Evolutionary conservation across 2,113 vertebrate species (phyloP), one percentile per base, ranked within the genome.

Genomic region (Salminus brasiliensis): DNA sequence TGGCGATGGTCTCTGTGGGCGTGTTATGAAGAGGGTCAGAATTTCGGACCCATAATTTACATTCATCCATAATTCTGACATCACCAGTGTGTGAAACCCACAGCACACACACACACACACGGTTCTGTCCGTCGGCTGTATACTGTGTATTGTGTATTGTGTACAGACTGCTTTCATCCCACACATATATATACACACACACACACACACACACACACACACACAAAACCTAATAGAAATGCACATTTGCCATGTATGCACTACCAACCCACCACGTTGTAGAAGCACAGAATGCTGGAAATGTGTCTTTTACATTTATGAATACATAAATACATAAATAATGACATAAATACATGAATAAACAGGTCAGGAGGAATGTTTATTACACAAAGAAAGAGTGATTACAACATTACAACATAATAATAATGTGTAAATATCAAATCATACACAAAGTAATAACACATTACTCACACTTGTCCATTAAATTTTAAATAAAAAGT

Each of bases 171-270:
- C 66, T 69, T 0, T 5, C 34, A 27, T 36, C 55, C 76, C 55
- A 59, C 76, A 49, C 79, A 25, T 30, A 45, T 36, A 59, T 34
- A 39, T 12, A 52, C 71, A 74, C 53, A 74, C 72, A n/a, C 45
- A 69, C 75, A 52, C 39, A 63, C 57, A 65, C 70, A 73, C 60
- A 80, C 60, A 55, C 30, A 39, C 43, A 77, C 65, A 78, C 32
- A 74, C 62, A 70, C 65, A 49, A n/a, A n/a, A n/a, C n/a, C n/a
- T n/a, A n/a, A n/a, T n/a, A n/a, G n/a, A n/a, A n/a, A n/a, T n/a
- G n/a, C 65, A 49, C 55, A 23, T n/a, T n/a, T 34, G 73, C 34
- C 59, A 59, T 49, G 43, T 47, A 8, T 81, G 11, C 74, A 30
- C 21, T 65, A 71, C 59, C 8, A 53, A 66, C 59, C 72, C 72